phyloP scores from a whole-genome alignment of 2,888 invertebrate genomes.

The Eupithecia inturbata region DNA sequence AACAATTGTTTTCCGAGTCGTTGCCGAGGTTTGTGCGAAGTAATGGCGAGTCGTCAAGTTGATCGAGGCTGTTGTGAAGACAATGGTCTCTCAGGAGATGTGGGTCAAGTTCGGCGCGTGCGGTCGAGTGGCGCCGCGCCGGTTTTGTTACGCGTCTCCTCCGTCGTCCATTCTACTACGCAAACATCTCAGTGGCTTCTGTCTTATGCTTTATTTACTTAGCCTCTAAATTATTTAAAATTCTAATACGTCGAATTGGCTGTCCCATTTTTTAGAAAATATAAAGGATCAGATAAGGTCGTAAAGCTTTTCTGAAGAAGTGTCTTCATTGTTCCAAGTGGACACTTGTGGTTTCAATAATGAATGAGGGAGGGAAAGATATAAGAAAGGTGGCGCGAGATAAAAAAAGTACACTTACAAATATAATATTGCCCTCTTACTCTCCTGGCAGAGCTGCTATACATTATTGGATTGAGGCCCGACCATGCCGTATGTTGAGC shows the following conservation, averaged over 20 bases:
- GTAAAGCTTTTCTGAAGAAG: neutral
- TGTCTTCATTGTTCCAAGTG: conserved; percentile 16
- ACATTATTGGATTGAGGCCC: conserved; percentile 38
- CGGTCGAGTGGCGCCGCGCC: conserved; percentile 58
- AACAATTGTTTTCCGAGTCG: conserved; percentile 50
- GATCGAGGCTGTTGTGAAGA: conserved; percentile 70
- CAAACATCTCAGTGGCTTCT: conserved; percentile 9
- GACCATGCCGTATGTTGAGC: conserved; percentile 38
- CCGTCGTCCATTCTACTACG: conserved; percentile 30
- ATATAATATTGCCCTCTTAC: conserved; percentile 6
- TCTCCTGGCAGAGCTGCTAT: conserved; percentile 33
- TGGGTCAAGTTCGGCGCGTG: conserved; percentile 78
- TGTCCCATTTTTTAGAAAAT: neutral
- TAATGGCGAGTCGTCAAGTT: conserved; percentile 59
- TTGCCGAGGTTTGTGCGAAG: conserved; percentile 51
- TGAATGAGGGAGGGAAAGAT: neutral
- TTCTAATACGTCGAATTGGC: neutral
- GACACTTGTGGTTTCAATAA: conserved; percentile 2
- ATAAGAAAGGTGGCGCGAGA: neutral
- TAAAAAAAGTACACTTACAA: conserved; percentile 2
- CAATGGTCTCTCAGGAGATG: conserved; percentile 74
- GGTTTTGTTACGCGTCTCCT: conserved; percentile 59
- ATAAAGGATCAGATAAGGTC: neutral
- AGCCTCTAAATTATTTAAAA: neutral
- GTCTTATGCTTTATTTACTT: neutral